phyloP scores from a whole-genome alignment of 2,888 invertebrate genomes.

The Chrysomela aeneicollis region DNA sequence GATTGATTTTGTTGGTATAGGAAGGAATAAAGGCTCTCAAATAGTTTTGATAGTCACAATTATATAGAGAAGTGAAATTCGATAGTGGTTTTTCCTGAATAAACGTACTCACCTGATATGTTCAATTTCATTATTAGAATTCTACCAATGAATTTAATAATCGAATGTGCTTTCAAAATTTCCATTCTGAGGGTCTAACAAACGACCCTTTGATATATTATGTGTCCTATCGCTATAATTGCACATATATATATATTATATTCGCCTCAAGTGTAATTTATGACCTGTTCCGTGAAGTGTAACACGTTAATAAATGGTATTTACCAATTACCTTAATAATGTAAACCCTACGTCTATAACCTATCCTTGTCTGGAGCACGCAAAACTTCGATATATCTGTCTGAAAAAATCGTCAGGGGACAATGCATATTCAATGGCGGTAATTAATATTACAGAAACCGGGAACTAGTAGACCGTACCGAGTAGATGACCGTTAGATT shows the following conservation, averaged over 20 bases:
- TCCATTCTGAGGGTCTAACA: background rate
- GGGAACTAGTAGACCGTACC: constrained; percentile 38
- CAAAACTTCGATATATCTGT: constrained; percentile 22
- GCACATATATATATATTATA: background rate
- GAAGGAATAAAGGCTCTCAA: too few species aligned
- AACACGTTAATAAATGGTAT: constrained; percentile 28
- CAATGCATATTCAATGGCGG: constrained; percentile 41
- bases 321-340: constrained; percentile 33
- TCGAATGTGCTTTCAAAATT: background rate
- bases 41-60: too few species aligned
- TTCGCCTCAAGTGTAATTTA: constrained; percentile 15
- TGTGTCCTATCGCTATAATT: constrained; percentile 5
- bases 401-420: constrained; percentile 42
- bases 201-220: constrained; percentile 3
- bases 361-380: constrained; percentile 27
- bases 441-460: constrained; percentile 50
- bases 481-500: constrained; percentile 52
- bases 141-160: background rate
- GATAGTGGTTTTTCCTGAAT: too few species aligned
- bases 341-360: constrained; percentile 19
- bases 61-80: too few species aligned
- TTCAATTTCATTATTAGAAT: too few species aligned
- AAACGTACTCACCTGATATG: too few species aligned
- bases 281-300: constrained; percentile 23
- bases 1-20: too few species aligned